A percentile compares a stretch with the other conserved stretches of the same genome.
These are phyloP conservation scores for Babylonia areolata DNA, from an alignment of 1,140 invertebrate species.

Conservation along the genomic window DNA sequence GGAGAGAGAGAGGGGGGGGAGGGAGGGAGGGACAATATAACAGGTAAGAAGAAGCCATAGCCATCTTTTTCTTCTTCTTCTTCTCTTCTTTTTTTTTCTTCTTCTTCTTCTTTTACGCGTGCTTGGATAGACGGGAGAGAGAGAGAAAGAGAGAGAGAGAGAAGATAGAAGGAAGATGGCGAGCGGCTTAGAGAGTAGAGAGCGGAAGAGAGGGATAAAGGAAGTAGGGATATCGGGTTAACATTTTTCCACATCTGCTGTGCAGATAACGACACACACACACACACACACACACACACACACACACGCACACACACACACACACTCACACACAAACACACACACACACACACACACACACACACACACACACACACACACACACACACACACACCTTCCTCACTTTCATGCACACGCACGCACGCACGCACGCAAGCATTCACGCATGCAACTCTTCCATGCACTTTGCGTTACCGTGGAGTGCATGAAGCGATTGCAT, in stretches of 20 bases:
- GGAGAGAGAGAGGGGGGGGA: neutral
- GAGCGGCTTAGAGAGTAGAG: neutral
- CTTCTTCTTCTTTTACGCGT: constrained; percentile 9
- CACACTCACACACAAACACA: neutral
- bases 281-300: neutral
- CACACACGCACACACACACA: neutral
- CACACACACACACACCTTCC: neutral
- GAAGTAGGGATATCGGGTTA: constrained; percentile 33
- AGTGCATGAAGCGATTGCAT: no score
- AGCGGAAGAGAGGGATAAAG: constrained; percentile 30
- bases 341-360: neutral
- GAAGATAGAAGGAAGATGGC: no score
- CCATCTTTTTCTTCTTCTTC: no score
- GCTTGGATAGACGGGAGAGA: constrained; percentile 24
- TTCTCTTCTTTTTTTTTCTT: no score
- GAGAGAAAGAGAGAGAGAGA: neutral
- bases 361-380: neutral
- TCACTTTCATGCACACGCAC: neutral
- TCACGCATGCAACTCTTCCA: neutral
- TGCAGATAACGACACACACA: neutral
- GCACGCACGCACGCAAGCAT: neutral
- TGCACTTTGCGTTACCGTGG: no score
- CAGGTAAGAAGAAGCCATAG: no score
- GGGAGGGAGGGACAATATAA: neutral
- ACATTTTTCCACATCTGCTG: constrained; percentile 31